These are phyloP conservation scores for Dendrophyllia cribrosa DNA, from an alignment of 64 coral and sea anemone species.

Conservation along the genomic window DNA sequence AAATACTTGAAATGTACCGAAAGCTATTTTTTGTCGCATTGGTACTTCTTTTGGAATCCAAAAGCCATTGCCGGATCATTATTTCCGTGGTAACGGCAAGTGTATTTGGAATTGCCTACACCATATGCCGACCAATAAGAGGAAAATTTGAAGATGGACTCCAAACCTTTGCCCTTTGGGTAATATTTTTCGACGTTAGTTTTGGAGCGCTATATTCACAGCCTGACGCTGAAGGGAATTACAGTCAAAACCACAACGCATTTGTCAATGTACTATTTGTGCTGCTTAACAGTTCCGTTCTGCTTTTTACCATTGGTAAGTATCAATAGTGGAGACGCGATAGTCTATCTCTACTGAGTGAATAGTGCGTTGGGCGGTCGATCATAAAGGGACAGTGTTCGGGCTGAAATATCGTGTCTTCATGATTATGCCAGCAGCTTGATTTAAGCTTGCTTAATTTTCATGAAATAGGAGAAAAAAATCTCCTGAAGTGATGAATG, in stretches of 20 bases:
- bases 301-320: conserved; percentile 14
- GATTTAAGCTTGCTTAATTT: too few relatives aligned
- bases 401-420: too few relatives aligned
- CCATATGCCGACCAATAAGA: conserved; percentile 1
- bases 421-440: too few relatives aligned
- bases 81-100: neutral
- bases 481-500: too few relatives aligned
- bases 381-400: too few relatives aligned
- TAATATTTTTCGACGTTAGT: conserved; percentile 1
- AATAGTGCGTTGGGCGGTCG: too few relatives aligned
- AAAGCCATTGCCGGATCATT: neutral
- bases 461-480: too few relatives aligned
- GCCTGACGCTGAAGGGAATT: too few relatives aligned
- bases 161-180: conserved; percentile 9
- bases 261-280: neutral
- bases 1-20: conserved; percentile 10
- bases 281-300: neutral
- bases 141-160: conserved; percentile 15
- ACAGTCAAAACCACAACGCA: neutral
- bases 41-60: neutral
- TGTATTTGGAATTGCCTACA: conserved; percentile 14
- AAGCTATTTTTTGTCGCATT: neutral
- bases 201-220: neutral
- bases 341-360: too few relatives aligned
- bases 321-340: neutral